A percentile compares a stretch with the other conserved stretches of the same genome.
These are phyloP conservation scores for Characodon lateralis DNA, from an alignment of 2,797 vertebrate genomes.

Conservation along the genomic window DNA sequence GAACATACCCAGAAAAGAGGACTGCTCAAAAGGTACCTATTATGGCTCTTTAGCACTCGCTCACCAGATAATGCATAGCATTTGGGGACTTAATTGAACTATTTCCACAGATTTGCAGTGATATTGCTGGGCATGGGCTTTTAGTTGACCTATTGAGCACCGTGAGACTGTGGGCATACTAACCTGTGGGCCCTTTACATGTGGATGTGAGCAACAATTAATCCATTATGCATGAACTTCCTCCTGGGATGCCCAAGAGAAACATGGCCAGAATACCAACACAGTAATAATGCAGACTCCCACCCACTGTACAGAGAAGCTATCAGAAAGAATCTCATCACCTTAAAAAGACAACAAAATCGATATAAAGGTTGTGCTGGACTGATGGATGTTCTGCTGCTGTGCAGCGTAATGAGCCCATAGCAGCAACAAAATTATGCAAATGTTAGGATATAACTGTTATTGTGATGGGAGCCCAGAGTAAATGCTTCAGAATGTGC, in stretches of 20 bases:
- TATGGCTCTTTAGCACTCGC: constrained; percentile 45
- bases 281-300: constrained; percentile 38
- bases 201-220: constrained; percentile 73
- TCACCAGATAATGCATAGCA: constrained; percentile 27
- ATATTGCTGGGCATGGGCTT: constrained; percentile 46
- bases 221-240: constrained; percentile 81
- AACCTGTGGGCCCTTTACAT: constrained; percentile 71
- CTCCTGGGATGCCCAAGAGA: constrained; percentile 61
- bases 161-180: constrained; percentile 60
- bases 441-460: constrained; percentile 28
- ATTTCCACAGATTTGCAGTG: constrained; percentile 52
- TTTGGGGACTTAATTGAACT: constrained; percentile 58
- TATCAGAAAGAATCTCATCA: constrained; percentile 42
- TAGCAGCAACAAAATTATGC: constrained; percentile 19
- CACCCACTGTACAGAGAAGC: constrained; percentile 43
- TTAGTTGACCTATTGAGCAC: constrained; percentile 67
- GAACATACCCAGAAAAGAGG: constrained; percentile 11
- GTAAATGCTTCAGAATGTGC: constrained; percentile 10
- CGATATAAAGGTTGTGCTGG: constrained; percentile 20
- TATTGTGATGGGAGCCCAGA: constrained; percentile 6
- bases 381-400: constrained; percentile 28
- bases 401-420: constrained; percentile 27
- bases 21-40: constrained; percentile 32
- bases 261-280: constrained; percentile 71
- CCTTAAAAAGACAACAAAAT: constrained; percentile 58